phyloP scores from a whole-genome alignment of 2,888 invertebrate species.

The Dioctria rufipes region DNA sequence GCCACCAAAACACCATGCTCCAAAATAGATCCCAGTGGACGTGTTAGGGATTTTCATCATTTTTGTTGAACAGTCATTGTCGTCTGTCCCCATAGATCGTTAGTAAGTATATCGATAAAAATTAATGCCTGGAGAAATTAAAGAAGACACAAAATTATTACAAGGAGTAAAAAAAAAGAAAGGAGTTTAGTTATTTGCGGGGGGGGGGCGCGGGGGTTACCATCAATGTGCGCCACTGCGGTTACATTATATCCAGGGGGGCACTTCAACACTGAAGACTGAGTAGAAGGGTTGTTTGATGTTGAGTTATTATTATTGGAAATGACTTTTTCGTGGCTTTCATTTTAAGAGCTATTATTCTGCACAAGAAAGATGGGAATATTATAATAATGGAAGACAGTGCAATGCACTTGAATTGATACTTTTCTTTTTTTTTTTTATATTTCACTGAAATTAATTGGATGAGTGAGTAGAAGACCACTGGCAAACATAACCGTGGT shows the following conservation, averaged over 20 bases:
- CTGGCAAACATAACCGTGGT: too few species aligned
- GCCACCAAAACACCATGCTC: too few species aligned
- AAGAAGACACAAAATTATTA: conserved; percentile 31
- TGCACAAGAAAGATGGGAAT: too few species aligned
- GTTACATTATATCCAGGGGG: background rate
- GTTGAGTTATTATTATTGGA: conserved; percentile 11
- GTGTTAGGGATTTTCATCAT: conserved; percentile 8
- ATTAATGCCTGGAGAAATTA: conserved; percentile 47
- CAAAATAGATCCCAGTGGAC: conserved; percentile 32
- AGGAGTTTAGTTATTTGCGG: background rate
- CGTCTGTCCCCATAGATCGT: conserved; percentile 12
- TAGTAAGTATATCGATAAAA: conserved; percentile 41
- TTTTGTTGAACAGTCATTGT: conserved; percentile 1
- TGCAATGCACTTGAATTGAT: too few species aligned
- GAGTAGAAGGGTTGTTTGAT: background rate
- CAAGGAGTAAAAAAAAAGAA: background rate
- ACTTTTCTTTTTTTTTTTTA: background rate
- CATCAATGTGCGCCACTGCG: background rate
- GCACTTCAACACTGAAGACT: background rate
- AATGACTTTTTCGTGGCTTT: conserved; percentile 22
- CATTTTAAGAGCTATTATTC: background rate
- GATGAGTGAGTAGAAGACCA: too few species aligned
- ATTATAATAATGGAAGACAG: too few species aligned
- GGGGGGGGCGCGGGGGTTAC: too few species aligned
- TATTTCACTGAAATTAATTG: background rate